These are phyloP conservation scores for Mus caroli DNA, from an alignment of 2,797 vertebrate species.

Conservation along the genomic window DNA sequence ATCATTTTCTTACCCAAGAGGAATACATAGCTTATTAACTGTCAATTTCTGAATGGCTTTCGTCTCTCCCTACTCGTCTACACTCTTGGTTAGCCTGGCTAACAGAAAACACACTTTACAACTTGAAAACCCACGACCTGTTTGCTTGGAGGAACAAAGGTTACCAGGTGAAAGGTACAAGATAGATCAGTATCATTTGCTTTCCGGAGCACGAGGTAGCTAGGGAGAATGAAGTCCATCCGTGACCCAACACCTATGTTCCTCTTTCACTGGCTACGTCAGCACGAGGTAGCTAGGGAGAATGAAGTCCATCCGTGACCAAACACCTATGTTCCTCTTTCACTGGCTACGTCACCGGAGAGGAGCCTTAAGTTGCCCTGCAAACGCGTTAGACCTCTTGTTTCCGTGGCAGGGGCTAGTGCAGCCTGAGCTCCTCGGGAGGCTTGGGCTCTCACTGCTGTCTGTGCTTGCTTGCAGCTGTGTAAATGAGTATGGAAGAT, in stretches of 20 bases:
- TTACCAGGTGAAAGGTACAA: constrained; percentile 58
- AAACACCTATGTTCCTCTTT: constrained; percentile 47
- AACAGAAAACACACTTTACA: constrained; percentile 43
- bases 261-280: background rate
- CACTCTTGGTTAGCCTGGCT: background rate
- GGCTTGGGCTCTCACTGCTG: constrained; percentile 47
- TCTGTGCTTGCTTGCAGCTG: constrained; percentile 89
- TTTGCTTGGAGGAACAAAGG: constrained; percentile 85
- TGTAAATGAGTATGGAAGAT: constrained; percentile 99
- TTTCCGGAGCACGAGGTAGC: background rate
- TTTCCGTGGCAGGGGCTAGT: background rate
- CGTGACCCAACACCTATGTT: constrained; percentile 43
- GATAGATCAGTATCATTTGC: background rate
- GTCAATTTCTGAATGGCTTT: background rate
- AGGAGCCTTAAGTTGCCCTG: constrained; percentile 18
- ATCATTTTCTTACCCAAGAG: constrained; percentile 12
- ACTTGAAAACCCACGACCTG: constrained; percentile 79
- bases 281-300: constrained; percentile 54
- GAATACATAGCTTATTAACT: background rate
- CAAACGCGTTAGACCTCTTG: constrained; percentile 31
- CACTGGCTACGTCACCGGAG: background rate
- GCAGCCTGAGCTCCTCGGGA: background rate
- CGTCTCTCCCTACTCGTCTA: background rate
- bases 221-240: constrained; percentile 83
- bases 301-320: constrained; percentile 80